Evolutionary conservation across 2,888 invertebrate genomes (phyloP), one percentile per base, ranked within the genome.

Genomic region (Parnassius glacialis): DNA sequence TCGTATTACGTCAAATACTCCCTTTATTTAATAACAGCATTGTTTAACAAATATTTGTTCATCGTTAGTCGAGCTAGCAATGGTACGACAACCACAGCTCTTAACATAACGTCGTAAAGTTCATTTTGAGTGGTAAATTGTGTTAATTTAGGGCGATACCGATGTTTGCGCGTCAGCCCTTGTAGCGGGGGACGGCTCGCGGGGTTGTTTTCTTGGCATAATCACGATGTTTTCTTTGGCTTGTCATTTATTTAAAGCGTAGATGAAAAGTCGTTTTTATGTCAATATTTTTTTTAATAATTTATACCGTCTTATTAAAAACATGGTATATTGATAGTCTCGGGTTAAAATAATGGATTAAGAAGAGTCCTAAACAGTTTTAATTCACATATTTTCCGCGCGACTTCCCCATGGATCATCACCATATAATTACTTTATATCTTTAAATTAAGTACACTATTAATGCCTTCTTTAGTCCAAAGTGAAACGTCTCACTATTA

Each of bases 1-100:
- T 75, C 71, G 70, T 73, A 67, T 74, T 73, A 70, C 73, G 34
- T 52, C 65, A 69, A 78, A 47, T 57, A 9, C 3, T 81, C 73
- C 75, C 73, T 80, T 82, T 82, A 75, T 79, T 72, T 73, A 80
- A 79, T 76, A 78, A 78, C 25, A 70, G 67, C 78, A 74, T 76
- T 76, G 76, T 76, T 74, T 68, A 57, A 52, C 80, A 85, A 87
- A 87, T 81, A 81, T 88, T 87, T 85, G 81, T 70, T 68, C 73
- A 74, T 87, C 81, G 83, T 85, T 87, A 84, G 76, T 75, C 61
- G 65, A 53, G 50, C 60, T 57, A 16, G 56, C 42, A 52, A 11
- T 10, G 10, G 43, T 7, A 3, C 47, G 20, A 9, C 20, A 56
- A 13, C 25, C 44, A 9, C 7, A 7, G 51, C n/a, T 20, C 55